Evolutionary conservation across 1,140 invertebrate genomes (phyloP), one percentile per base, ranked within the genome.

Genomic region (Coptotermes formosanus): DNA sequence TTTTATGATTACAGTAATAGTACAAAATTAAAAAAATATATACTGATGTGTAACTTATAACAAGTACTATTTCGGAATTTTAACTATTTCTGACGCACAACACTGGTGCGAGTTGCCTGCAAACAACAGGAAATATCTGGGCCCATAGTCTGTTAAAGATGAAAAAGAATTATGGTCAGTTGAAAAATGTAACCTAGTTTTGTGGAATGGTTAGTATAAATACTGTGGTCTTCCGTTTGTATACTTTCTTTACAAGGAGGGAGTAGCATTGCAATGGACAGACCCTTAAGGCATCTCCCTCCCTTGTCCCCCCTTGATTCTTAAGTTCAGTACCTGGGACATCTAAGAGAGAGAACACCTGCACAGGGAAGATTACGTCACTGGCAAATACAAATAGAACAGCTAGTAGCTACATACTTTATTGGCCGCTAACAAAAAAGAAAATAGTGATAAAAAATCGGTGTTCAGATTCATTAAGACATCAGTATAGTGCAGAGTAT

Each of bases 331-430:
- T 75, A 75, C 64, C 64, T 75, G 64, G 64, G n/a, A n/a, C 64
- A 75, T 30, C 64, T 30, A 75, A 30, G 64, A 75, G 64, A 75
- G n/a, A 75, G 64, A 75, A 75, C 64, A 75, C 64, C 64, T 75
- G 64, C 64, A 30, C n/a, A 6, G 2, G 25, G 19, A 55, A 55
- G 25, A 75, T 75, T 75, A 30, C 64, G 64, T 75, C 64, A 75
- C 64, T 75, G 64, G 64, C 25, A 25, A 75, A 30, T 75, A 75
- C 64, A 75, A 75, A 75, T 75, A 75, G 64, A 75, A 75, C 64
- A 75, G 25, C 64, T 30, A 75, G 25, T 30, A 75, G 64, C 64
- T 75, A 30, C 64, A 75, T 75, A 75, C 14, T 30, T 75, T 75
- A 75, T 75, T n/a, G 64, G 64, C 64, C 8, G 25, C 25, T 30